Evolutionary conservation across 1,140 invertebrate species (phyloP).

Genomic region (Bombyx mori): ASM3026992v2 NC_085127.1:7261001-7261500

Average conservation of each 20-base stretch:
- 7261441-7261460: too few species aligned
- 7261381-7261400: background rate
- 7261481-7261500: too few species aligned
- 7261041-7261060: too few species aligned
- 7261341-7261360: too few species aligned
- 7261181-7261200: constrained; percentile 2
- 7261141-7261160: background rate
- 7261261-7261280: constrained; percentile 17
- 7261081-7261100: too few species aligned
- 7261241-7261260: constrained; percentile 18
- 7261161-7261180: background rate
- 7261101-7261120: background rate
- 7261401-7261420: too few species aligned
- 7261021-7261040: too few species aligned
- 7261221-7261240: constrained; percentile 14
- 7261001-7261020: too few species aligned
- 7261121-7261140: background rate
- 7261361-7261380: background rate
- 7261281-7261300: constrained; percentile 20
- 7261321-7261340: constrained; percentile 9
- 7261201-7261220: constrained; percentile 17
- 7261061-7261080: too few species aligned
- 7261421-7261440: too few species aligned
- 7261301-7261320: constrained; percentile 26
- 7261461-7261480: too few species aligned